A percentile compares a stretch with the other conserved stretches of the same genome.
phyloP scores from a whole-genome alignment of 2,113 vertebrate species.

The Lepisosteus osseus region DNA sequence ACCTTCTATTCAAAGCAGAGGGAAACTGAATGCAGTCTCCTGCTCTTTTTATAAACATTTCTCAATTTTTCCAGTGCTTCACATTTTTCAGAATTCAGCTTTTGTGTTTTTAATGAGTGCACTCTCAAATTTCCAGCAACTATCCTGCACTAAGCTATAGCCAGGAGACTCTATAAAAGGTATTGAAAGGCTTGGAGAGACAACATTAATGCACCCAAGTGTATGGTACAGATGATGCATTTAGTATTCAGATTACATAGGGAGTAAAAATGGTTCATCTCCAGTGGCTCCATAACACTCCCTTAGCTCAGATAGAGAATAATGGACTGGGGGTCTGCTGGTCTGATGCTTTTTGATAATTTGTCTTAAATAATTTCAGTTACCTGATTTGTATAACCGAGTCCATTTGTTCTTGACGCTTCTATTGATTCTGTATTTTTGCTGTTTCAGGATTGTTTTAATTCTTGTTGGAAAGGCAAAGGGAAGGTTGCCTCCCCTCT shows the following conservation, averaged over 20 bases:
- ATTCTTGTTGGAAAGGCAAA: not conserved
- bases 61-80: not conserved
- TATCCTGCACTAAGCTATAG: not conserved
- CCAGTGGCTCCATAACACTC: not conserved
- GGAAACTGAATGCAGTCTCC: not conserved
- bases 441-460: not conserved
- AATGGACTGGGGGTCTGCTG: not conserved
- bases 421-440: not conserved
- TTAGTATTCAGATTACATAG: conserved; percentile 5
- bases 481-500: not conserved
- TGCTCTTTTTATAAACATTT: not conserved
- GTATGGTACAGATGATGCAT: not conserved
- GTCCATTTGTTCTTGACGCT: not conserved
- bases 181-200: not conserved
- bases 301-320: not conserved
- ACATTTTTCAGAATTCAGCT: conserved; percentile 2
- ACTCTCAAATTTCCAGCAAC: not conserved
- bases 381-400: too few species aligned
- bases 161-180: not conserved
- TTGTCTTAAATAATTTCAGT: too few species aligned
- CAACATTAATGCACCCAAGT: conserved; percentile 9
- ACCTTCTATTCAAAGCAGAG: not conserved
- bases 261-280: not conserved
- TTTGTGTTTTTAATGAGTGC: not conserved
- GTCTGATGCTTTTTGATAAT: too few species aligned